Percentiles rank a stretch among this genome's conserved stretches.
Evolutionary conservation across 2,888 invertebrate genomes (phyloP).

Genomic region (Xylota segnis): DNA sequence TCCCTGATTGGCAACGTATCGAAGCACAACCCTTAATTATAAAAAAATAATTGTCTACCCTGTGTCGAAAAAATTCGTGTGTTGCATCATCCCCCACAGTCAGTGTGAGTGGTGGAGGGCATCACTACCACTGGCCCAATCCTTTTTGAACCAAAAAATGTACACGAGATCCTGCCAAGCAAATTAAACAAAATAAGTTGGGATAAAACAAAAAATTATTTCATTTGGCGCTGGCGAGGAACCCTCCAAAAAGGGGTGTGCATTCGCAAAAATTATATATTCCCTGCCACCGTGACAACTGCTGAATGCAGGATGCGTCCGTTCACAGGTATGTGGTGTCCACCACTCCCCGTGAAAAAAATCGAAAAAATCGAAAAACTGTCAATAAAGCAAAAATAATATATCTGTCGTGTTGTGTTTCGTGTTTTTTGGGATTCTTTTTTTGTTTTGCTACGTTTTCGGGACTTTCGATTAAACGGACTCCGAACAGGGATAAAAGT

Average conservation of each 20-base stretch:
- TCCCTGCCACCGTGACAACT: slow-evolving; percentile 62
- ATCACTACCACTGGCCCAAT: slow-evolving; percentile 1
- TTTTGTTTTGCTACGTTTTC: slow-evolving; percentile 16
- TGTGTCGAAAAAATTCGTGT: slow-evolving; percentile 34
- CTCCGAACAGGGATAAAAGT: slow-evolving; percentile 2
- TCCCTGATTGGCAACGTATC: slow-evolving; percentile 75
- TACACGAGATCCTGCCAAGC: slow-evolving; percentile 14
- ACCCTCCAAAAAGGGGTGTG: slow-evolving; percentile 65
- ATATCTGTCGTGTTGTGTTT: slow-evolving; percentile 52
- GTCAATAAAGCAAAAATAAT: slow-evolving; percentile 76
- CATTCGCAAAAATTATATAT: slow-evolving; percentile 66
- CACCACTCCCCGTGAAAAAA: slow-evolving; percentile 31
- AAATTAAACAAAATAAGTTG: slow-evolving; percentile 73
- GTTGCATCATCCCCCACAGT: slow-evolving; percentile 40
- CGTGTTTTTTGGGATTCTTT: slow-evolving; percentile 26
- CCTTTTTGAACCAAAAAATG: slow-evolving; percentile 14
- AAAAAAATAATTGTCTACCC: slow-evolving; percentile 76
- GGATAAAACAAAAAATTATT: slow-evolving; percentile 58
- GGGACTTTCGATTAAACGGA: slow-evolving; percentile 51
- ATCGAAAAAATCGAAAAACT: slow-evolving; percentile 65
- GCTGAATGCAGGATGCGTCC: slow-evolving; percentile 44
- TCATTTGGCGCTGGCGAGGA: slow-evolving; percentile 19
- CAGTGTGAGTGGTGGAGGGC: slow-evolving; percentile 30
- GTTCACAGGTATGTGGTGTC: slow-evolving; percentile 46
- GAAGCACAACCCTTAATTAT: slow-evolving; percentile 75